A percentile compares a stretch with the other conserved stretches of the same genome.
phyloP scores from a whole-genome alignment of 2,888 invertebrate genomes.

The Sturmia bella region DNA sequence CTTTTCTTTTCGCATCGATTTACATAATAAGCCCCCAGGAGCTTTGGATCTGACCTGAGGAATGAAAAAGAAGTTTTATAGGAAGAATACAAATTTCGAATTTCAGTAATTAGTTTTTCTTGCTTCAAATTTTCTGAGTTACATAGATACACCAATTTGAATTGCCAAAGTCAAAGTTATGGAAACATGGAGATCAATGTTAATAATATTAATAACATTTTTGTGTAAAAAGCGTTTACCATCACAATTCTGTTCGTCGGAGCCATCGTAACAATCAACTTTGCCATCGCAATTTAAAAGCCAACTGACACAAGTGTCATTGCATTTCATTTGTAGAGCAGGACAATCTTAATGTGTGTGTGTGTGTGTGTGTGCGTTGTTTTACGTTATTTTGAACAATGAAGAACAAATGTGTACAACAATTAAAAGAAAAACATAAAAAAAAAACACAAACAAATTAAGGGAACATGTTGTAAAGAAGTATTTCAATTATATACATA shows the following conservation, averaged over 20 bases:
- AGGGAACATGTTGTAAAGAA: background rate
- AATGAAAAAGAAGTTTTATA: no score
- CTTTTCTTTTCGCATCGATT: no score
- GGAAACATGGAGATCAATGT: background rate
- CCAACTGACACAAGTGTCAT: constrained; percentile 83
- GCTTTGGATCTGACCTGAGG: no score
- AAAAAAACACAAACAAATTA: background rate
- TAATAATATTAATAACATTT: constrained; percentile 31
- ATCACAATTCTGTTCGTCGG: constrained; percentile 82
- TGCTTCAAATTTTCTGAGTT: background rate
- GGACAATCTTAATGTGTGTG: constrained; percentile 68
- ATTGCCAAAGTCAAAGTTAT: constrained; percentile 15
- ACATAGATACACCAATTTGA: constrained; percentile 21
- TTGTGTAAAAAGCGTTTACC: constrained; percentile 73
- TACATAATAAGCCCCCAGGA: no score
- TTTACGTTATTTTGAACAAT: constrained; percentile 5
- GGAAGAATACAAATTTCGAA: constrained; percentile 35
- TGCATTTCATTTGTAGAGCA: constrained; percentile 73
- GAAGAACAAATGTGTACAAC: constrained; percentile 37
- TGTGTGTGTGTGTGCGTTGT: background rate
- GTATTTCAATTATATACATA: constrained; percentile 10
- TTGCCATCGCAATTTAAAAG: constrained; percentile 84
- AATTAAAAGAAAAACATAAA: constrained; percentile 40
- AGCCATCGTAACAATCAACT: constrained; percentile 84
- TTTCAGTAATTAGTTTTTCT: constrained; percentile 10